These are phyloP conservation scores for Drosophila subsilvestris DNA, from an alignment of 2,888 invertebrate genomes.

Conservation along the genomic window DNA sequence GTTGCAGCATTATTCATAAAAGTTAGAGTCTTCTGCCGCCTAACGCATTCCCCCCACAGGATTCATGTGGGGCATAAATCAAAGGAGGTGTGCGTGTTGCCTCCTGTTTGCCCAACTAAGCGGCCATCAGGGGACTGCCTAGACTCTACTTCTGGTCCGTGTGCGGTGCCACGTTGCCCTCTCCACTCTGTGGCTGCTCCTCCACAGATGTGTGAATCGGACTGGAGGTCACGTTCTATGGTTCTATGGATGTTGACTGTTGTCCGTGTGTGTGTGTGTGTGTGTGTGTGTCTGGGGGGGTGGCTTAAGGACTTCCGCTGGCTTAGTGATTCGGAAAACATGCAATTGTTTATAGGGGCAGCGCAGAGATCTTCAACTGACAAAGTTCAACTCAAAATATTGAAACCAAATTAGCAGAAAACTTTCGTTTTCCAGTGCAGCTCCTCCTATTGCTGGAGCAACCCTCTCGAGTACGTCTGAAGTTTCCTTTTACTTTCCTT, in stretches of 20 bases:
- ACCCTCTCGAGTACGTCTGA: background rate
- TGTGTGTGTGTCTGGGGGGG: slow-evolving; percentile 19
- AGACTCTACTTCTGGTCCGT: background rate
- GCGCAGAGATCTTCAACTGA: background rate
- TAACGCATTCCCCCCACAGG: slow-evolving; percentile 35
- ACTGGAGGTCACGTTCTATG: slow-evolving; percentile 50
- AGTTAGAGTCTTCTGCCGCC: slow-evolving; percentile 30
- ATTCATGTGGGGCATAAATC: slow-evolving; percentile 57
- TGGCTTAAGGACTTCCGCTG: slow-evolving; percentile 40
- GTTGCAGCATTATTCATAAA: slow-evolving; percentile 69
- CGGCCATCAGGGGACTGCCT: slow-evolving; percentile 41
- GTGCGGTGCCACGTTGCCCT: slow-evolving; percentile 1
- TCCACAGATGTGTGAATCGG: slow-evolving; percentile 31
- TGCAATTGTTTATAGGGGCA: background rate
- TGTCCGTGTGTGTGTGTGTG: background rate
- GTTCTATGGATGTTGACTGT: slow-evolving; percentile 35
- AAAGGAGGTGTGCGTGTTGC: slow-evolving; percentile 47
- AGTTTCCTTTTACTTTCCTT: slow-evolving; percentile 7
- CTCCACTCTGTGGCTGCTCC: slow-evolving; percentile 2
- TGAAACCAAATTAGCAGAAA: background rate
- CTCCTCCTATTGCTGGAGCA: background rate
- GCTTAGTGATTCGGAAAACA: background rate
- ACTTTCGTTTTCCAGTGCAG: background rate
- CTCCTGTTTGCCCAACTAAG: slow-evolving; percentile 46
- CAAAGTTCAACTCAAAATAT: background rate